Conservation (phyloP, 2,888 invertebrate species). For the Habroteleia sp. region DNA sequence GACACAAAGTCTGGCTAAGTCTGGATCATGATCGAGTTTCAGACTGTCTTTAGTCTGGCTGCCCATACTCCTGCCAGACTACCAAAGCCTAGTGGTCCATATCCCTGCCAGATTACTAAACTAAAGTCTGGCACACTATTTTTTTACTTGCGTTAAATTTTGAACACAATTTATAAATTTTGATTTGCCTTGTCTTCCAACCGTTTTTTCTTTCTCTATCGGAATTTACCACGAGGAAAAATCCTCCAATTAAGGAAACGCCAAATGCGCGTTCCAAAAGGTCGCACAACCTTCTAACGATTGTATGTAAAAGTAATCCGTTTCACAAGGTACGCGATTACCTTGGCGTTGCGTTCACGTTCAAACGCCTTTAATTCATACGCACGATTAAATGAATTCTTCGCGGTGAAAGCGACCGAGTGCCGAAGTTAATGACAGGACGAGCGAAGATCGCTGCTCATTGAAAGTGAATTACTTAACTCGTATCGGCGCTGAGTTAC, state of each 20-base stretch:
- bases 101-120: no score
- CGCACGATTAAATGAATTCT: constrained; percentile 59
- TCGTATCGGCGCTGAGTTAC: constrained; percentile 35
- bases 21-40: no score
- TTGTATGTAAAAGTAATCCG: constrained; percentile 44
- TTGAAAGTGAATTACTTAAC: constrained; percentile 62
- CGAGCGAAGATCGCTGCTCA: constrained; percentile 42
- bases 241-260: constrained; percentile 26
- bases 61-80: no score
- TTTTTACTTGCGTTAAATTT: no score
- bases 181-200: no score
- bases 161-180: no score
- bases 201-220: no score
- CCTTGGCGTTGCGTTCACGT: constrained; percentile 43
- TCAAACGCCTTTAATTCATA: constrained; percentile 60
- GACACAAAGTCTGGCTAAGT: no score
- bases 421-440: constrained; percentile 48
- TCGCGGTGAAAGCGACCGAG: constrained; percentile 56
- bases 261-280: constrained; percentile 12
- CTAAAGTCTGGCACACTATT: no score
- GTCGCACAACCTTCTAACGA: constrained; percentile 28
- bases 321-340: constrained; percentile 43
- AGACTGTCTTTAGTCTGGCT: no score
- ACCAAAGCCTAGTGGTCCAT: no score
- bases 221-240: no score